A percentile compares a stretch with the other conserved stretches of the same genome.
phyloP scores from a whole-genome alignment of 2,113 vertebrate genomes.

The Myrmophylax atrothorax region DNA sequence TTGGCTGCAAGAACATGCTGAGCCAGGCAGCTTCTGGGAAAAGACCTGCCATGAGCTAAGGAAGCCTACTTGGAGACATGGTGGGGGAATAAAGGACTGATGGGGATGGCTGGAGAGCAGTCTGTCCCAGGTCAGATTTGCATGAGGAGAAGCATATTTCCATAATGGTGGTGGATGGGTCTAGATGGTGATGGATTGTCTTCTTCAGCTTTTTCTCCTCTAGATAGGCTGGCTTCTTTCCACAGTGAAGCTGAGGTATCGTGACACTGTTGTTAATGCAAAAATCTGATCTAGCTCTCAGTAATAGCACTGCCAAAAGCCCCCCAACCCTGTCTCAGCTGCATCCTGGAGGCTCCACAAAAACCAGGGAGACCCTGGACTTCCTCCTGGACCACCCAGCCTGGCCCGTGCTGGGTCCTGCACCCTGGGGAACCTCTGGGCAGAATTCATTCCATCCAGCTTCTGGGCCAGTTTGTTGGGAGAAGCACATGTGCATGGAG shows the following conservation, averaged over 20 bases:
- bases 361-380: background rate
- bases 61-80: background rate
- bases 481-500: background rate
- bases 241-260: background rate
- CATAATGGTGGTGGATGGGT: background rate
- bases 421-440: background rate
- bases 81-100: background rate
- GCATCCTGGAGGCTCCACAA: background rate
- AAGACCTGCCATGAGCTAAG: background rate
- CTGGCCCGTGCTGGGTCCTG: background rate
- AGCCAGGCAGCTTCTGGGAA: background rate
- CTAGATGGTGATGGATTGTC: background rate
- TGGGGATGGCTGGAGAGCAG: accelerated
- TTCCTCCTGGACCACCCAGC: background rate
- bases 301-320: background rate
- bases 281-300: background rate
- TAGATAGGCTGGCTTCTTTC: background rate
- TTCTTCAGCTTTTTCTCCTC: background rate
- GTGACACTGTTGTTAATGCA: background rate
- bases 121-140: background rate
- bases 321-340: background rate
- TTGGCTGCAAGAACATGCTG: background rate
- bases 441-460: background rate
- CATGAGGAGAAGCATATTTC: background rate
- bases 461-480: accelerated